Evolutionary conservation across 2,113 vertebrate species (phyloP).

Genomic region (Ovis canadensis): DNA sequence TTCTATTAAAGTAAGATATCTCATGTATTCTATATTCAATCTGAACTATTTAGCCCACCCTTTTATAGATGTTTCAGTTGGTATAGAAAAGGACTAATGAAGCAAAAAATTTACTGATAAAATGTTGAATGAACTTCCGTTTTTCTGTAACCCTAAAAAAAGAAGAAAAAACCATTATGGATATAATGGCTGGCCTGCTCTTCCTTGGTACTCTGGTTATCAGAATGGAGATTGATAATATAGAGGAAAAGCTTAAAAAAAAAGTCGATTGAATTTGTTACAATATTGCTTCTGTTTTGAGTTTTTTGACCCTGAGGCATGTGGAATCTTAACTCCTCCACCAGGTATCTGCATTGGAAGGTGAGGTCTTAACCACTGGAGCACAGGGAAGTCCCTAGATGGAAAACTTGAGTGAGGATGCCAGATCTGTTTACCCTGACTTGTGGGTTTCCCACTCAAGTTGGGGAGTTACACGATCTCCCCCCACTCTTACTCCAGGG

Average conservation of each 20-base stretch:
- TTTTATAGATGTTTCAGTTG: not conserved
- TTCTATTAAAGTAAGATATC: not conserved
- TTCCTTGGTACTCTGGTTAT: not conserved
- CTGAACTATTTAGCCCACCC: not conserved
- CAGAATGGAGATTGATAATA: not conserved
- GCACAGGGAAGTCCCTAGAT: not conserved
- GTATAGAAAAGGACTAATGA: not conserved
- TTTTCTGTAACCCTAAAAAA: not conserved
- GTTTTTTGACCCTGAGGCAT: not conserved
- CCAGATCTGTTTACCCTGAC: not conserved
- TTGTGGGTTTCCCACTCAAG: not conserved
- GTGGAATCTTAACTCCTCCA: not conserved
- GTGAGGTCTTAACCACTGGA: not conserved
- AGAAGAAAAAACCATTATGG: too few species aligned
- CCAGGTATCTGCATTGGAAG: not conserved
- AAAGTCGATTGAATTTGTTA: not conserved
- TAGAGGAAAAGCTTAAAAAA: not conserved
- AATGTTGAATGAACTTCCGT: not conserved
- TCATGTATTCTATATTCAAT: not conserved
- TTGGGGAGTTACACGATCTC: not conserved
- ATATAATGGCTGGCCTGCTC: not conserved
- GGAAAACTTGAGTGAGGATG: not conserved
- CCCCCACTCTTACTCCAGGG: rapidly evolving
- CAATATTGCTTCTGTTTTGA: not conserved
- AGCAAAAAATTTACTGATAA: not conserved